Percentiles rank a stretch among this genome's conserved stretches.
Conservation (phyloP, 2,888 invertebrate species). For the Troglohyphantes excavatus region DNA sequence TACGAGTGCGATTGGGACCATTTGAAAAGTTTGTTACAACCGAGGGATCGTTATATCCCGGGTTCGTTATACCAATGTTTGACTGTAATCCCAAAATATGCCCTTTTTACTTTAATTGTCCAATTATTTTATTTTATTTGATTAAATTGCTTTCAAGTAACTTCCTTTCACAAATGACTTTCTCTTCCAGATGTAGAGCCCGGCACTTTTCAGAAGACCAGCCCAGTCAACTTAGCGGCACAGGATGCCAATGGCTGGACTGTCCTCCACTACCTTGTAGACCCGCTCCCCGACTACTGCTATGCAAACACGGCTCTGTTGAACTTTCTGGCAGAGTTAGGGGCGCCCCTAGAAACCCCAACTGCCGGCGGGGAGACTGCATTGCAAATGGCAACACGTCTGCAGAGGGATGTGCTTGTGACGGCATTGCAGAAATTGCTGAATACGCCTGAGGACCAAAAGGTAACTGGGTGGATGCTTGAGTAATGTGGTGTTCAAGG, state of each 20-base stretch:
- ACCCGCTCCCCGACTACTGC: constrained; percentile 82
- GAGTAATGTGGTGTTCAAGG: too few relatives aligned
- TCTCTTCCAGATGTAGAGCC: constrained; percentile 53
- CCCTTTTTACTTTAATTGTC: neutral
- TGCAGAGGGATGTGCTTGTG: constrained; percentile 76
- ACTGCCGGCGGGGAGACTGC: constrained; percentile 81
- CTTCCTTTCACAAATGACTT: too few relatives aligned
- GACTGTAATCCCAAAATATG: too few relatives aligned
- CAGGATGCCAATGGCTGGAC: constrained; percentile 82
- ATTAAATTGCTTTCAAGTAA: neutral
- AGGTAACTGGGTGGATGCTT: constrained; percentile 14
- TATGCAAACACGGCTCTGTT: constrained; percentile 83
- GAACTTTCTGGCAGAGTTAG: constrained; percentile 81
- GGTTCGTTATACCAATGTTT: too few relatives aligned
- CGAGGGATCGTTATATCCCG: too few relatives aligned
- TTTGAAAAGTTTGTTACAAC: too few relatives aligned
- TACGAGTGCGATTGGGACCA: too few relatives aligned
- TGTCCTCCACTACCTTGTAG: constrained; percentile 82
- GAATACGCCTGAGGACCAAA: constrained; percentile 74
- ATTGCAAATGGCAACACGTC: constrained; percentile 79
- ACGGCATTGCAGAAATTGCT: constrained; percentile 77
- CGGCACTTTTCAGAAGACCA: constrained; percentile 78
- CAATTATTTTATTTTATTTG: neutral
- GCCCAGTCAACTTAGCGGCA: constrained; percentile 67
- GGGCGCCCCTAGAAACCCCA: constrained; percentile 81